Evolutionary conservation across 2,888 invertebrate species (phyloP).

Genomic region (Rhagonycha fulva): DNA sequence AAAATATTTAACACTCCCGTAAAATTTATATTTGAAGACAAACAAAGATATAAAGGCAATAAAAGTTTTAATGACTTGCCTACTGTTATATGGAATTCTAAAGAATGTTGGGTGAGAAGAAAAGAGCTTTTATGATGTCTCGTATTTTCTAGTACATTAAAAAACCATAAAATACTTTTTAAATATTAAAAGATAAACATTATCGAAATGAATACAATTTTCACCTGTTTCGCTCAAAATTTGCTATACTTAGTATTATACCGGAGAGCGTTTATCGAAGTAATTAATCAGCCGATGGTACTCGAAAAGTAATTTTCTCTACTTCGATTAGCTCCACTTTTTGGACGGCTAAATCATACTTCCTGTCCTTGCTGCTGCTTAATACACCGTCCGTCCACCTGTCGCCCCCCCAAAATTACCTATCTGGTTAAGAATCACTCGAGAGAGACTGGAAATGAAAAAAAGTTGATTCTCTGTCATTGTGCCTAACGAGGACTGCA

Average conservation of each 20-base stretch:
- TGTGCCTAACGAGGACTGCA: conserved; percentile 25
- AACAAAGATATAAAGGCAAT: conserved; percentile 40
- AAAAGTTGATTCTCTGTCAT: conserved; percentile 18
- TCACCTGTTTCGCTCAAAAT: not conserved
- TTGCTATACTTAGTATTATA: not conserved
- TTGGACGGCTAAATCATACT: not conserved
- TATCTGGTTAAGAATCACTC: not conserved
- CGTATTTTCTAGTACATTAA: conserved; percentile 25
- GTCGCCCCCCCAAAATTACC: not conserved
- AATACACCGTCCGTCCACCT: not conserved
- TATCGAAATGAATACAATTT: not conserved
- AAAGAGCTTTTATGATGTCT: conserved; percentile 32
- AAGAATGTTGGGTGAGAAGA: conserved; percentile 36
- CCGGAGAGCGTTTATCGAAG: not conserved
- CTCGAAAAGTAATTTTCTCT: not conserved
- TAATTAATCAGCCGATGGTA: not conserved
- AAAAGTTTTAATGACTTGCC: conserved; percentile 41
- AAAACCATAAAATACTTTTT: conserved; percentile 23
- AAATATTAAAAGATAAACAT: conserved; percentile 6
- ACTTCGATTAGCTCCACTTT: not conserved
- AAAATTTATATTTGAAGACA: conserved; percentile 39
- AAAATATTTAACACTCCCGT: conserved; percentile 36
- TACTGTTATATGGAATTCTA: conserved; percentile 37
- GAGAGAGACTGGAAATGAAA: not conserved
- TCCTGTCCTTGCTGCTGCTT: not conserved